phyloP scores from a whole-genome alignment of 2,888 invertebrate species.

The Disparrhopalites patrizii region DNA sequence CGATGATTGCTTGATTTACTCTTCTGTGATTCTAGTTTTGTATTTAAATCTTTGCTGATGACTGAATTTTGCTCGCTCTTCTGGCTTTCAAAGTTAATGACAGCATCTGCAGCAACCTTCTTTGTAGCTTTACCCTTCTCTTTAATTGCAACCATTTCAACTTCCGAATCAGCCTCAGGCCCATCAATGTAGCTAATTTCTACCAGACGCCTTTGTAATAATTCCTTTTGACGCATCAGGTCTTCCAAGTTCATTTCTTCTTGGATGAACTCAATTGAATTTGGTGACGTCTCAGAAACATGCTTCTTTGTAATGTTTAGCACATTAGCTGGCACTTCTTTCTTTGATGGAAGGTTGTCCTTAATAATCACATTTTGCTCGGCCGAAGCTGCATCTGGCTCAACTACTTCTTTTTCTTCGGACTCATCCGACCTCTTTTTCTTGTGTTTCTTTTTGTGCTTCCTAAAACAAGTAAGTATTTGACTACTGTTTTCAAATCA shows the following conservation, averaged over 20 bases:
- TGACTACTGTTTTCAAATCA: too few relatives aligned
- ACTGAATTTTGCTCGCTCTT: not conserved
- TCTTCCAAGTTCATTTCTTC: constrained; percentile 84
- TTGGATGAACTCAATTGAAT: constrained; percentile 54
- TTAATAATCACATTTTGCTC: not conserved
- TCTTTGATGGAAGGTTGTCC: not conserved
- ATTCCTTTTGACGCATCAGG: constrained; percentile 81
- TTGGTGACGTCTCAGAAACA: constrained; percentile 55
- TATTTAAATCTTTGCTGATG: not conserved
- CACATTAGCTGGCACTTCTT: not conserved
- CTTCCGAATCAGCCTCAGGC: constrained; percentile 16
- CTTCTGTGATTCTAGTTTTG: not conserved
- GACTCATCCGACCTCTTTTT: constrained; percentile 18
- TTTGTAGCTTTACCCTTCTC: constrained; percentile 27
- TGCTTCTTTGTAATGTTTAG: not conserved
- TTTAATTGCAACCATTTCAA: constrained; percentile 34
- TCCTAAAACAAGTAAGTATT: too few relatives aligned
- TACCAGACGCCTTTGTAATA: constrained; percentile 37
- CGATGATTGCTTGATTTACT: constrained; percentile 3
- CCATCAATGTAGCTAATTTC: constrained; percentile 26
- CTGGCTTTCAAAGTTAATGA: not conserved
- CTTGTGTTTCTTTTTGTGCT: constrained; percentile 56
- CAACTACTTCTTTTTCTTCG: constrained; percentile 52
- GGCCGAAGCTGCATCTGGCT: constrained; percentile 42
- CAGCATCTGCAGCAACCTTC: constrained; percentile 26